Evolutionary conservation across 2,888 invertebrate genomes (phyloP), one percentile per base, ranked within the genome.

Genomic region (Gnatocerus cornutus): DNA sequence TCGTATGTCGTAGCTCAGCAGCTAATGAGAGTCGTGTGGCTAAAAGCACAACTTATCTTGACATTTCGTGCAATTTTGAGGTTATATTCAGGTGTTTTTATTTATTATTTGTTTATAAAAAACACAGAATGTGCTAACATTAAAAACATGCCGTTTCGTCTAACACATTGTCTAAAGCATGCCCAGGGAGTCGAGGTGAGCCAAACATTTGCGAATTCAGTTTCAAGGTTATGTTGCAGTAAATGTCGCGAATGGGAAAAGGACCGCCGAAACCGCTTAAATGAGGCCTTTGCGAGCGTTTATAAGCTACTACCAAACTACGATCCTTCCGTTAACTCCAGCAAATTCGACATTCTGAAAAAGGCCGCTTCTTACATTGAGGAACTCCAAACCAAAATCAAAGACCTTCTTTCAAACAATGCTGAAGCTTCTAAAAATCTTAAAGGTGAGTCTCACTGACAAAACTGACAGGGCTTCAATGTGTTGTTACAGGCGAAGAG

Each of bases 241-340:
- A 89, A 89, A 79, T 88, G 89, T 73, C 88, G 90, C 78, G 89
- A 90, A 86, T 92, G 91, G 92, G 92, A 92, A 85, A 88, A 90
- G 78, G 89, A 90, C 78, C 86, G 92, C 79, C 86, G 92, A 77
- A 88, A 89, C 76, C 89, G 91, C 81, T 88, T 92, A 79, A 91
- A 91, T 77, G 82, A 84, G 9, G 85, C 85, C 45, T 88, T 88
- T 82, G 83, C 83, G 69, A 84, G 84, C 4, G 79, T 89, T 59
- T 83, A 84, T 56, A 86, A 87, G 77, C 82, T 87, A 52, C 76
- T 89, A 56, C 88, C 88, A 13, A 85, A 85, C 27, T 85, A 86
- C 77, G 86, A 87, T 75, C 84, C 85, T n/a, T 82, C 85, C 5
- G 73, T 80, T 5, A 80, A 75, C 8, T 77, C 84, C 70, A 84